Percentiles rank a stretch among this genome's conserved stretches.
Evolutionary conservation across 2,888 invertebrate genomes (phyloP).

Genomic region (Trimorus sp.): DNA sequence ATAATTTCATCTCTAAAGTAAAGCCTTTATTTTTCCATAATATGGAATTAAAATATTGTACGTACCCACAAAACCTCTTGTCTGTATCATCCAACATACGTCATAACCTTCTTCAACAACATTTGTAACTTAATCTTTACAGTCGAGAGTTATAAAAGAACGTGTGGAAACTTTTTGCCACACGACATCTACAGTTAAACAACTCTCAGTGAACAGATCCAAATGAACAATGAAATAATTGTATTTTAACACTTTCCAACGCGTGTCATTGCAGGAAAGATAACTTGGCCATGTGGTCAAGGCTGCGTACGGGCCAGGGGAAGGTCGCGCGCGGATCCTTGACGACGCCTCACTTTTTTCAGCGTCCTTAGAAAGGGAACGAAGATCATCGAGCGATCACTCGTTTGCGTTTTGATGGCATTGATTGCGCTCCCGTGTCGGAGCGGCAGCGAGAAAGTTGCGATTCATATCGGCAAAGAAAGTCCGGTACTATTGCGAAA

Average conservation of each 20-base stretch:
- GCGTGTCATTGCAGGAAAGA: slow-evolving; percentile 31
- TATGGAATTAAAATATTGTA: too few species aligned
- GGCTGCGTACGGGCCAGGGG: slow-evolving; percentile 20
- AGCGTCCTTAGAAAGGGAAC: slow-evolving; percentile 42
- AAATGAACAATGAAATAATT: too few species aligned
- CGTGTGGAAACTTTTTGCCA: too few species aligned
- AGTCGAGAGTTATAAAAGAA: too few species aligned
- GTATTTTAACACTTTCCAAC: background rate
- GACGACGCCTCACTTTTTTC: slow-evolving; percentile 45
- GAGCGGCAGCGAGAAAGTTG: slow-evolving; percentile 54
- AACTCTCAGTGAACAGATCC: too few species aligned
- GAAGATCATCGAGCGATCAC: slow-evolving; percentile 24
- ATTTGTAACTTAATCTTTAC: too few species aligned
- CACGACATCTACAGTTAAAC: too few species aligned
- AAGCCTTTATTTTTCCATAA: too few species aligned
- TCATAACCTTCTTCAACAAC: too few species aligned
- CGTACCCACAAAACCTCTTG: too few species aligned
- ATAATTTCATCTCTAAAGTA: too few species aligned
- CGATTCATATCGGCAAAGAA: slow-evolving; percentile 59
- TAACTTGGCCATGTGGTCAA: slow-evolving; percentile 32
- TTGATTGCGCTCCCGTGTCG: slow-evolving; percentile 43
- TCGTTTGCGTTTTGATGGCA: slow-evolving; percentile 35
- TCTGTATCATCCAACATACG: too few species aligned
- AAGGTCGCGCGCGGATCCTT: slow-evolving; percentile 53
- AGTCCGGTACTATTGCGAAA: slow-evolving; percentile 53